Percentiles rank a stretch among this genome's conserved stretches.
Evolutionary conservation across 2,113 vertebrate genomes (phyloP).

Genomic region (Serinus canaria): DNA sequence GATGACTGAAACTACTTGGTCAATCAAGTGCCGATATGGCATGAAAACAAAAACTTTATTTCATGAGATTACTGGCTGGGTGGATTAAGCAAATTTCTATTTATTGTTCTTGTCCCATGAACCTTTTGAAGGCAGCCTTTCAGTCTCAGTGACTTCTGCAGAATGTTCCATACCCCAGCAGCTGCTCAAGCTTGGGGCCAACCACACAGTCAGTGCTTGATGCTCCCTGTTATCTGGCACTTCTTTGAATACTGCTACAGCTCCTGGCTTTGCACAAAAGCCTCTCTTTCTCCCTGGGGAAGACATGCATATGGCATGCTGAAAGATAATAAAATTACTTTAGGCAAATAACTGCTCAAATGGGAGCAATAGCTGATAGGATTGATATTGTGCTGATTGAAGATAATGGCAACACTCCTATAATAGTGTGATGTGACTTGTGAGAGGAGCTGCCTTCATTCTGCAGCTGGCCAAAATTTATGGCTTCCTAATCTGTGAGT

Average conservation of each 20-base stretch:
- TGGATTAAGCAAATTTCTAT: background rate
- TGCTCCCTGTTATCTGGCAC: background rate
- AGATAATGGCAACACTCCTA: background rate
- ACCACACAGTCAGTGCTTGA: background rate
- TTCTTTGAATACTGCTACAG: background rate
- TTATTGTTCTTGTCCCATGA: background rate
- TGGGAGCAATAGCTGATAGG: background rate
- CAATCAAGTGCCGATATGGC: background rate
- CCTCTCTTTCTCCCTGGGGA: background rate
- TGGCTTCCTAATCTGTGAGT: background rate
- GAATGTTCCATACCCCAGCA: background rate
- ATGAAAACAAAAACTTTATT: background rate
- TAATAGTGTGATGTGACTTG: background rate
- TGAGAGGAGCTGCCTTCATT: background rate
- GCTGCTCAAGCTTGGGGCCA: background rate
- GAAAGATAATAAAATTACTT: conserved; percentile 13
- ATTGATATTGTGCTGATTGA: background rate
- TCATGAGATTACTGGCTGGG: background rate
- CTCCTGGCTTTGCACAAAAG: background rate
- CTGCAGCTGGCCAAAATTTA: background rate
- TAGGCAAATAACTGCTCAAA: background rate
- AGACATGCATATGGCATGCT: background rate
- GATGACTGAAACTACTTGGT: background rate
- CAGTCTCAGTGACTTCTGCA: background rate
- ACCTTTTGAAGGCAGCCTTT: background rate